Conservation (phyloP, 2,888 invertebrate genomes). For the Thymelicus lineola region DNA sequence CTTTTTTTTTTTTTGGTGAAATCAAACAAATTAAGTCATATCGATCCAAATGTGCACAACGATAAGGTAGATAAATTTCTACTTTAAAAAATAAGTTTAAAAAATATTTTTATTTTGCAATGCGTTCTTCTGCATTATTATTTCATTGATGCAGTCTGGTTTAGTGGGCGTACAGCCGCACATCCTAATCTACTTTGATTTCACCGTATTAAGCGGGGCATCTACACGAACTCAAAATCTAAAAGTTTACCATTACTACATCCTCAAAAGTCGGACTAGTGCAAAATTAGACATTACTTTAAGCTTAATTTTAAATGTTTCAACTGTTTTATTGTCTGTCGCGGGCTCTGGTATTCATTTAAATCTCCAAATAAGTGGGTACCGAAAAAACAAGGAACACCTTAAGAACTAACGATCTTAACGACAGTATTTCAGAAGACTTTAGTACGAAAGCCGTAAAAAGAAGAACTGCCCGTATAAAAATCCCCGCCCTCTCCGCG, state of each 20-base stretch:
- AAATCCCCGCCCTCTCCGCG: constrained; percentile 40
- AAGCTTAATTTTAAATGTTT: background rate
- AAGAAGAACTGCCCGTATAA: constrained; percentile 35
- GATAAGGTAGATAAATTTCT: too few relatives aligned
- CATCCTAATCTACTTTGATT: constrained; percentile 22
- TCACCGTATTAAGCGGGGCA: background rate
- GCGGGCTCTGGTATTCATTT: background rate
- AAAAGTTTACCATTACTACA: too few relatives aligned
- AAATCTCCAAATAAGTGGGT: background rate
- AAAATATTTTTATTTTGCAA: too few relatives aligned
- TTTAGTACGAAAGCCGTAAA: constrained; percentile 14
- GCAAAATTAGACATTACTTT: background rate
- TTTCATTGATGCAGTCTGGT: background rate
- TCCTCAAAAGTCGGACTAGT: background rate
- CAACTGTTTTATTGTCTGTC: constrained; percentile 9
- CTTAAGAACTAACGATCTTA: constrained; percentile 1
- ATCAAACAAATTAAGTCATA: too few relatives aligned
- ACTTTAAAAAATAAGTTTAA: too few relatives aligned
- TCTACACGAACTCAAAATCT: background rate
- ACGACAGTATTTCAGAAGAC: background rate
- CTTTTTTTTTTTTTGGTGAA: too few relatives aligned
- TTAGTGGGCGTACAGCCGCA: background rate
- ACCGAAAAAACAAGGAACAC: background rate
- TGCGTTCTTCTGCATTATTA: too few relatives aligned
- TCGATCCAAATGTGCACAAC: too few relatives aligned